These are phyloP conservation scores for Panulirus ornatus DNA, from an alignment of 1,140 invertebrate species.

Conservation along the genomic window DNA sequence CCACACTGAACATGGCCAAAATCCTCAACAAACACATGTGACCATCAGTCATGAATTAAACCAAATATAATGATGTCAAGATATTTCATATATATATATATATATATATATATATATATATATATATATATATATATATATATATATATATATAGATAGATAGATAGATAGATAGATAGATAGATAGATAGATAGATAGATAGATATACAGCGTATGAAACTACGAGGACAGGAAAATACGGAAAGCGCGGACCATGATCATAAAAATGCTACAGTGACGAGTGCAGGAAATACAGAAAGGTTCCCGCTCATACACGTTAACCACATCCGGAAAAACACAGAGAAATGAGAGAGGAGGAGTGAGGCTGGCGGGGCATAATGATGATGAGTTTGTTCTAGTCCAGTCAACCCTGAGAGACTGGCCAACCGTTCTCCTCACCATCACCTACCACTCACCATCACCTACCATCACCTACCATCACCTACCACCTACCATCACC, in stretches of 20 bases:
- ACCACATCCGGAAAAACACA: not conserved
- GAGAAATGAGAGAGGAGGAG: not conserved
- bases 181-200: not conserved
- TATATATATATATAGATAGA: no score
- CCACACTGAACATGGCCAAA: no score
- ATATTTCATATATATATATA: no score
- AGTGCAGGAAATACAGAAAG: not conserved
- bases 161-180: not conserved
- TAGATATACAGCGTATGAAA: not conserved
- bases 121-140: no score
- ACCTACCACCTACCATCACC: no score
- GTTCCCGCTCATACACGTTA: not conserved
- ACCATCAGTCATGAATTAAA: no score
- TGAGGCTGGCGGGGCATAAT: not conserved
- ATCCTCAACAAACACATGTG: no score
- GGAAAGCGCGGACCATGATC: not conserved
- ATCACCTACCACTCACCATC: not conserved
- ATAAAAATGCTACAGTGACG: not conserved
- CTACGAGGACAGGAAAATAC: not conserved
- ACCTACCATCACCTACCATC: no score
- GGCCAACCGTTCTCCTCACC: no score
- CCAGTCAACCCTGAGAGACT: slow-evolving; percentile 4
- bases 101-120: no score
- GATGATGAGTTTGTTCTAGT: slow-evolving; percentile 16
- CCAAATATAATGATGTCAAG: no score